phyloP scores from a whole-genome alignment of 2,113 vertebrate genomes.

The Xiphophorus hellerii region DNA sequence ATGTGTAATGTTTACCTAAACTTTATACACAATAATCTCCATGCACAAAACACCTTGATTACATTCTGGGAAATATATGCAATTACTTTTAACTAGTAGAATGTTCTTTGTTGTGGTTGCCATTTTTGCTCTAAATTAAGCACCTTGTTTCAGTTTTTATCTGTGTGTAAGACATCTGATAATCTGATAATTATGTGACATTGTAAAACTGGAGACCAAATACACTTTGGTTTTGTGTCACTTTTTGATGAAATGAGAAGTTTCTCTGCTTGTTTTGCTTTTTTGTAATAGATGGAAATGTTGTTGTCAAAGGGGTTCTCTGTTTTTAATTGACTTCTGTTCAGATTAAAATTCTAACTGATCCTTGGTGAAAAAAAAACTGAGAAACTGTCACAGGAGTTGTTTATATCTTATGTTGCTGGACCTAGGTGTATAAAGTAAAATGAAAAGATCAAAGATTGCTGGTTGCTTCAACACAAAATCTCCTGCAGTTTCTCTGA shows the following conservation, averaged over 20 bases:
- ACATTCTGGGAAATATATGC: constrained; percentile 61
- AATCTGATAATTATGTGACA: constrained; percentile 1
- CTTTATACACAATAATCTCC: constrained; percentile 1
- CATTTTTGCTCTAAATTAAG: constrained; percentile 43
- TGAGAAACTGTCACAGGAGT: neutral
- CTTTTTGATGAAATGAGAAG: constrained; percentile 16
- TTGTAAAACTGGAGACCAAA: constrained; percentile 36
- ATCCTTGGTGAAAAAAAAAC: neutral
- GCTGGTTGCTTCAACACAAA: neutral
- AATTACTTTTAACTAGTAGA: constrained; percentile 49
- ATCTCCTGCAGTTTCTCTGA: neutral
- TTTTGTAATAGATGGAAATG: neutral
- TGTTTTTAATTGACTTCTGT: neutral
- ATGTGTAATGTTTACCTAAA: too few relatives aligned
- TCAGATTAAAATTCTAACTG: neutral
- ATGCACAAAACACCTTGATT: constrained; percentile 22
- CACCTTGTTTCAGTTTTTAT: constrained; percentile 47
- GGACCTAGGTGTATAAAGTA: too few relatives aligned
- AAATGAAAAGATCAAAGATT: neutral
- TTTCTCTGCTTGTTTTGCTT: neutral
- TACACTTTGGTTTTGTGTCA: constrained; percentile 42
- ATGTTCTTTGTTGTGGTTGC: constrained; percentile 29
- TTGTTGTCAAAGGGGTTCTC: neutral
- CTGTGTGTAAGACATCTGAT: constrained; percentile 13
- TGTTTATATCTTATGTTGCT: neutral